Conservation (phyloP, 1,140 invertebrate species). For the Drosophila paulistorum region DNA sequence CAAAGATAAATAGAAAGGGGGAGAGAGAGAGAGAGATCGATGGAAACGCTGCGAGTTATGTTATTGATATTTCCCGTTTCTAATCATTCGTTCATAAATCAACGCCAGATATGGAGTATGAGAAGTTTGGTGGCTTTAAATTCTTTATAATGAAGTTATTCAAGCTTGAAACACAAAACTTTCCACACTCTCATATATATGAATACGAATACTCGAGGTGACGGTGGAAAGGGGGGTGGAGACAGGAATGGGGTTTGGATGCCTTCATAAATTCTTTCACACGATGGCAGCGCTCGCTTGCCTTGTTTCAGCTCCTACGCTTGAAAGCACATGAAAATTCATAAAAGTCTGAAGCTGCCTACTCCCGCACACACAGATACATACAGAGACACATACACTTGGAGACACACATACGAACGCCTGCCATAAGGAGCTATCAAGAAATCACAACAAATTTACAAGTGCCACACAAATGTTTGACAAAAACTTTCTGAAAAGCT, state of each 20-base stretch:
- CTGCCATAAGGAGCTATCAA: constrained; percentile 77
- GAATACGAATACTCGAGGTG: no score
- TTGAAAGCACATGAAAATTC: constrained; percentile 73
- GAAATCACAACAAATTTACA: constrained; percentile 82
- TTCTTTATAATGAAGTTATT: constrained; percentile 75
- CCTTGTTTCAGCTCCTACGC: constrained; percentile 52
- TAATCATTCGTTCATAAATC: constrained; percentile 65
- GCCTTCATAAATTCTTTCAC: constrained; percentile 59
- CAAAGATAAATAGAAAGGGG: background rate
- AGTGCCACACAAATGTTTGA: constrained; percentile 81
- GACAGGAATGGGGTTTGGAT: constrained; percentile 32
- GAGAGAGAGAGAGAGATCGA: background rate
- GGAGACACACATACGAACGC: constrained; percentile 26
- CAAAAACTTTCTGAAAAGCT: constrained; percentile 80
- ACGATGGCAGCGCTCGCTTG: constrained; percentile 56
- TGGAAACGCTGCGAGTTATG: constrained; percentile 4
- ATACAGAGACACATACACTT: constrained; percentile 29
- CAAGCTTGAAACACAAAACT: constrained; percentile 67
- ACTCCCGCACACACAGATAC: constrained; percentile 33
- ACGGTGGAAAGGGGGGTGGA: background rate
- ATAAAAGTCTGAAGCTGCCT: constrained; percentile 67
- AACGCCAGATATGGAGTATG: constrained; percentile 43
- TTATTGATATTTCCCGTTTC: constrained; percentile 38
- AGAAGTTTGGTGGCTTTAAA: constrained; percentile 59
- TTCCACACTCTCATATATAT: constrained; percentile 43